Evolutionary conservation across 2,113 vertebrate genomes (phyloP).

Genomic region (Hyaena hyaena): DNA sequence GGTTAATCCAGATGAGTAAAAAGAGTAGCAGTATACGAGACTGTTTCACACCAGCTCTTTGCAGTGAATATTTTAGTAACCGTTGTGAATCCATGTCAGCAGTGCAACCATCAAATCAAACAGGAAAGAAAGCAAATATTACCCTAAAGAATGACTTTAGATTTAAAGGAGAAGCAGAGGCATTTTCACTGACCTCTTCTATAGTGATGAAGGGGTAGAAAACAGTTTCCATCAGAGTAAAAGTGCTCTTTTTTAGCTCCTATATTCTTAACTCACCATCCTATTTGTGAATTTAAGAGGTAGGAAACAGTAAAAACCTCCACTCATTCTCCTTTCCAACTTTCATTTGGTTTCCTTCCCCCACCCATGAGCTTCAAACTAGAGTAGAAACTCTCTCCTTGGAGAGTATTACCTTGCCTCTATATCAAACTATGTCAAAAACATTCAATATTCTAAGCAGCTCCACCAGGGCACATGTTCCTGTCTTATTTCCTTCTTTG

Average conservation of each 20-base stretch:
- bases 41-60: slow-evolving; percentile 59
- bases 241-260: neutral
- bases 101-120: slow-evolving; percentile 55
- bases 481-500: slow-evolving; percentile 58
- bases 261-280: slow-evolving; percentile 17
- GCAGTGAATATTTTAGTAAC: slow-evolving; percentile 71
- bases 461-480: slow-evolving; percentile 35
- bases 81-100: slow-evolving; percentile 61
- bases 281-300: slow-evolving; percentile 35
- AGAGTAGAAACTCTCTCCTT: slow-evolving; percentile 5
- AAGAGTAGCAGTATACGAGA: slow-evolving; percentile 24
- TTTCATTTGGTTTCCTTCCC: slow-evolving; percentile 55
- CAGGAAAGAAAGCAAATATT: slow-evolving; percentile 55
- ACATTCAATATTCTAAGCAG: slow-evolving; percentile 68
- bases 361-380: slow-evolving; percentile 6
- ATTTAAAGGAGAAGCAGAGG: slow-evolving; percentile 49
- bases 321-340: slow-evolving; percentile 39
- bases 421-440: slow-evolving; percentile 46
- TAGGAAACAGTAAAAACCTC: neutral
- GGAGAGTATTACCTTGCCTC: slow-evolving; percentile 47
- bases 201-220: neutral
- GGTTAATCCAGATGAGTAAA: slow-evolving; percentile 75
- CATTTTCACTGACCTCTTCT: slow-evolving; percentile 61
- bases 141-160: slow-evolving; percentile 61
- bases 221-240: slow-evolving; percentile 41